Percentiles rank a stretch among this genome's conserved stretches.
These are phyloP conservation scores for Drosophila kohkoa DNA, from an alignment of 1,140 invertebrate species.

Conservation along the genomic window DNA sequence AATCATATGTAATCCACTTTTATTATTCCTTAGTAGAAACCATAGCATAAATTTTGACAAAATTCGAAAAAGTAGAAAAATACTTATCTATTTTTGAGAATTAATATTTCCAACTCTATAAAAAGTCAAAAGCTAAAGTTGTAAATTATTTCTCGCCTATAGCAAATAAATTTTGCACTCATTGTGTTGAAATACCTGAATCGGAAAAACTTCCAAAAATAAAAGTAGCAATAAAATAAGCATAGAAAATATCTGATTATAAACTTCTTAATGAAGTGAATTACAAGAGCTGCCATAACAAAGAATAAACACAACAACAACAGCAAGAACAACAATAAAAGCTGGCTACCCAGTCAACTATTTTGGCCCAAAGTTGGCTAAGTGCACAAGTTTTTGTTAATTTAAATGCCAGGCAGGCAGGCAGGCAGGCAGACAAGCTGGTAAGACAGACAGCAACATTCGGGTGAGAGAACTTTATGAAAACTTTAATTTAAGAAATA, in stretches of 20 bases:
- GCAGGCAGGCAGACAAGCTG: slow-evolving; percentile 10
- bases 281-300: slow-evolving; percentile 26
- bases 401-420: slow-evolving; percentile 42
- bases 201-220: too few species aligned
- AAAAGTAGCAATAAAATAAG: background rate
- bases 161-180: background rate
- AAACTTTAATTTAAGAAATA: slow-evolving; percentile 50
- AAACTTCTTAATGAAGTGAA: slow-evolving; percentile 26
- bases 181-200: background rate
- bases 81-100: too few species aligned
- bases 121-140: too few species aligned
- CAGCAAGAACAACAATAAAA: slow-evolving; percentile 16
- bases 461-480: background rate
- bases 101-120: too few species aligned
- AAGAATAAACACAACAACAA: slow-evolving; percentile 14
- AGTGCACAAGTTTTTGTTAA: slow-evolving; percentile 43
- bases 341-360: slow-evolving; percentile 14
- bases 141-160: background rate
- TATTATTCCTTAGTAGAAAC: too few species aligned
- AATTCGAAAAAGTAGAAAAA: too few species aligned
- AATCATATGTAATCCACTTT: too few species aligned
- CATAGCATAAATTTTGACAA: too few species aligned
- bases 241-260: slow-evolving; percentile 10
- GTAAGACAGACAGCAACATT: background rate
- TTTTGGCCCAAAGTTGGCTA: slow-evolving; percentile 19